phyloP scores from a whole-genome alignment of 2,113 vertebrate species.

The Illadopsis cleaveri region DNA sequence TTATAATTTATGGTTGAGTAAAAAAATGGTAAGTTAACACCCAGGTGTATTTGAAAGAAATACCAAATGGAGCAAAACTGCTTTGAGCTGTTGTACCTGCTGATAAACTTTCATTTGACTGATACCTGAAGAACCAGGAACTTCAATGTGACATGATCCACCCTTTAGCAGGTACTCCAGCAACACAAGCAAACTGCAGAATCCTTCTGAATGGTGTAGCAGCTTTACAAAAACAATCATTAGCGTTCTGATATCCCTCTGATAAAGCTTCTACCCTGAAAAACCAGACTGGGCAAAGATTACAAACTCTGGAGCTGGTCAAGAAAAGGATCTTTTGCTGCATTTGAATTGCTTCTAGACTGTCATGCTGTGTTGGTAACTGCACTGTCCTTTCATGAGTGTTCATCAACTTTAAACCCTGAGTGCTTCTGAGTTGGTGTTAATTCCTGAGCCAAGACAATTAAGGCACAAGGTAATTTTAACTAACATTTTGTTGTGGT shows the following conservation, averaged over 20 bases:
- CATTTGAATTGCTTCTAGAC: neutral
- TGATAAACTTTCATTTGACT: neutral
- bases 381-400: neutral
- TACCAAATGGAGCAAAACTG: neutral
- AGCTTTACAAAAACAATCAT: neutral
- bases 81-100: neutral
- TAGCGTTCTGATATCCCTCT: neutral
- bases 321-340: neutral
- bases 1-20: neutral
- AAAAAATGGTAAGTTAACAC: neutral
- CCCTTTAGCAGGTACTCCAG: neutral
- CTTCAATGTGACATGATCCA: neutral
- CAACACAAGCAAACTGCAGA: neutral
- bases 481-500: neutral
- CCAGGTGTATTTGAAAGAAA: neutral
- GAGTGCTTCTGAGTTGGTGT: neutral
- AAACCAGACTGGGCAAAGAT: neutral
- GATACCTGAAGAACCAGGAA: neutral
- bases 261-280: neutral
- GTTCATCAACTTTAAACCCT: neutral
- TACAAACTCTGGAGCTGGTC: neutral
- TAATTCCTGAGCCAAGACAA: neutral
- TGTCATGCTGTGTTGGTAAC: fast-evolving
- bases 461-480: constrained; percentile 21
- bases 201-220: neutral